Conservation (phyloP, 2,888 invertebrate genomes). For the Sthenelais limicola region DNA sequence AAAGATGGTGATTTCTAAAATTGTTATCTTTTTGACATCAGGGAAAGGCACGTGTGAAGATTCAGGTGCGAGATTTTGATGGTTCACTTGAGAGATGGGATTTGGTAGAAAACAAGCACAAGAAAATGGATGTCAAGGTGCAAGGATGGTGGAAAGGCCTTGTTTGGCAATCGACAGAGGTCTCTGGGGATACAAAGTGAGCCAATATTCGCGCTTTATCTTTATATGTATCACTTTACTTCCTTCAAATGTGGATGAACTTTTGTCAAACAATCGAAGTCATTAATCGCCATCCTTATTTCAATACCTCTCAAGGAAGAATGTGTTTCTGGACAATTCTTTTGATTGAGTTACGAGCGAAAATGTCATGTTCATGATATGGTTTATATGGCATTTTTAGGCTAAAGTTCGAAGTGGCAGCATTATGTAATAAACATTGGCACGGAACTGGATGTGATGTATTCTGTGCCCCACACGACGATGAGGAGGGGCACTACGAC, state of each 20-base stretch:
- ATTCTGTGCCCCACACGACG: constrained; percentile 17
- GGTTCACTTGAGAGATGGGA: constrained; percentile 3
- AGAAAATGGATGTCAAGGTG: not conserved
- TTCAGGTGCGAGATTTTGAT: constrained; percentile 23
- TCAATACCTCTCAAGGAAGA: not conserved
- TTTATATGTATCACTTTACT: too few species aligned
- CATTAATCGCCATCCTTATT: too few species aligned
- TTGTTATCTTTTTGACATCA: not conserved
- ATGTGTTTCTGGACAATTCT: too few species aligned
- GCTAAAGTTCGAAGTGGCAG: not conserved
- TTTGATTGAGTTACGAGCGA: not conserved
- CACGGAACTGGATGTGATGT: constrained; percentile 33
- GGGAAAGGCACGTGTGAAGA: constrained; percentile 5
- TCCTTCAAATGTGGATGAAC: too few species aligned
- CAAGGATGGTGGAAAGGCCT: not conserved
- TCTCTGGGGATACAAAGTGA: constrained; percentile 5
- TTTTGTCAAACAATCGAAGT: not conserved
- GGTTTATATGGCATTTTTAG: constrained; percentile 20
- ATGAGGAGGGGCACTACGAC: constrained; percentile 14
- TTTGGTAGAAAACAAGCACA: not conserved
- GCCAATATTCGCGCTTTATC: not conserved
- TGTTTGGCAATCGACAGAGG: not conserved
- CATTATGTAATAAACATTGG: constrained; percentile 29
- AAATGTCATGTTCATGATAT: not conserved
- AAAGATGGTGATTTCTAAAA: not conserved